Evolutionary conservation across 2,797 vertebrate species (phyloP).

Genomic region (Oreochromis grahami): DNA sequence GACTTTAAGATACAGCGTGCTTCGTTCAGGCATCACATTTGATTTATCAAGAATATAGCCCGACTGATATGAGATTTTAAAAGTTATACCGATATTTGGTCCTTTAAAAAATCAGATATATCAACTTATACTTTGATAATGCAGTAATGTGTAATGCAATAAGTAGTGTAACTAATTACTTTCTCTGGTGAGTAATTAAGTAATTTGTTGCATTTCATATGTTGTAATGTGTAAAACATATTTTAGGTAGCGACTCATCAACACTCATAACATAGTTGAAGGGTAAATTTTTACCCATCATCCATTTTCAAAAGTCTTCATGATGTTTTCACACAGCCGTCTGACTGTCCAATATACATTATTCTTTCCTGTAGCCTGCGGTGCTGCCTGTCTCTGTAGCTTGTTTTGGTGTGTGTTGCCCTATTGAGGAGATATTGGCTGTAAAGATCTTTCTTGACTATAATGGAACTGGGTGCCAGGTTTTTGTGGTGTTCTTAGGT

Average conservation of each 20-base stretch:
- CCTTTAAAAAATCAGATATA: background rate
- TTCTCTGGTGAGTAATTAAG: background rate
- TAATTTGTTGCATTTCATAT: background rate
- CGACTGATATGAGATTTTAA: background rate
- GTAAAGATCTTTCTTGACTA: background rate
- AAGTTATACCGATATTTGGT: background rate
- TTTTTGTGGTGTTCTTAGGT: background rate
- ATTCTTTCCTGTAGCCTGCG: background rate
- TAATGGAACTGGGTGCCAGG: background rate
- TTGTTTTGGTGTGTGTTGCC: background rate
- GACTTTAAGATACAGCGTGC: background rate
- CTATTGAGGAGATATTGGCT: background rate
- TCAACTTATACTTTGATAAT: background rate
- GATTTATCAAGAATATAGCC: background rate
- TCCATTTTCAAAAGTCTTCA: background rate
- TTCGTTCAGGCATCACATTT: background rate
- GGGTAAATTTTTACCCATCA: background rate
- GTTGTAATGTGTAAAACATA: background rate
- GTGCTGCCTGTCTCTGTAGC: background rate
- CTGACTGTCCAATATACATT: background rate
- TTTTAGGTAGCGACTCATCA: background rate
- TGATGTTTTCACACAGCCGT: background rate
- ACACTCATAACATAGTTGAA: background rate
- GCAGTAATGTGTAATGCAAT: background rate
- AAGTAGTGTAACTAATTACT: background rate